Percentiles rank a stretch among this genome's conserved stretches.
Evolutionary conservation across 2,888 invertebrate species (phyloP).

Genomic region (Cheilosia variabilis): DNA sequence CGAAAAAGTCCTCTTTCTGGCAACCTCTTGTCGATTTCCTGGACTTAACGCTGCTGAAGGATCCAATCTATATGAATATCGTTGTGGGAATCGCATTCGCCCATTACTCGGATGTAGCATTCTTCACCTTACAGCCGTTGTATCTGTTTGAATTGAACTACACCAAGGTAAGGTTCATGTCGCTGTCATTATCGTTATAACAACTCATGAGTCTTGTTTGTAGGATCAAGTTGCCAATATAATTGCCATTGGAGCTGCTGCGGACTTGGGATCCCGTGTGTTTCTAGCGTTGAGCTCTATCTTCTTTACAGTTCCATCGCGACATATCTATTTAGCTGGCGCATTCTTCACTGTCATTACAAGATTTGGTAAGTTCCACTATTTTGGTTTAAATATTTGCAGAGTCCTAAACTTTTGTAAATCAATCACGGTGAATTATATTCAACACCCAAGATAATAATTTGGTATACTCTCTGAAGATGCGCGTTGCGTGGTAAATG

Average conservation of each 20-base stretch:
- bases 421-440: constrained; percentile 15
- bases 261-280: constrained; percentile 88
- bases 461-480: too few relatives aligned
- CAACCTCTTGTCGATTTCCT: constrained; percentile 86
- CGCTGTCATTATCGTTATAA: background rate
- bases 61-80: constrained; percentile 88
- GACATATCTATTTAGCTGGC: constrained; percentile 88
- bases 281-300: constrained; percentile 86
- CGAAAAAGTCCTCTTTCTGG: constrained; percentile 78
- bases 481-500: background rate
- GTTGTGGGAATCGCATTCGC: constrained; percentile 88
- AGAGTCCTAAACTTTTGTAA: constrained; percentile 13
- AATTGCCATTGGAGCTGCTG: constrained; percentile 88
- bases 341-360: constrained; percentile 87
- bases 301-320: constrained; percentile 86
- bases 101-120: constrained; percentile 88
- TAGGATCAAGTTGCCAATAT: constrained; percentile 87
- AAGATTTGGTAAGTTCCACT: constrained; percentile 86
- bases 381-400: constrained; percentile 24
- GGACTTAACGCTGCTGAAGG: constrained; percentile 87
- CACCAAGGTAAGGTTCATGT: constrained; percentile 78
- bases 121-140: constrained; percentile 88
- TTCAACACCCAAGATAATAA: background rate
- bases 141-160: constrained; percentile 82
- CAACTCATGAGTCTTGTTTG: background rate